Base-by-base conservation (phyloP, 2,888 invertebrate genomes). In the Eubasilissa splendida region DNA sequence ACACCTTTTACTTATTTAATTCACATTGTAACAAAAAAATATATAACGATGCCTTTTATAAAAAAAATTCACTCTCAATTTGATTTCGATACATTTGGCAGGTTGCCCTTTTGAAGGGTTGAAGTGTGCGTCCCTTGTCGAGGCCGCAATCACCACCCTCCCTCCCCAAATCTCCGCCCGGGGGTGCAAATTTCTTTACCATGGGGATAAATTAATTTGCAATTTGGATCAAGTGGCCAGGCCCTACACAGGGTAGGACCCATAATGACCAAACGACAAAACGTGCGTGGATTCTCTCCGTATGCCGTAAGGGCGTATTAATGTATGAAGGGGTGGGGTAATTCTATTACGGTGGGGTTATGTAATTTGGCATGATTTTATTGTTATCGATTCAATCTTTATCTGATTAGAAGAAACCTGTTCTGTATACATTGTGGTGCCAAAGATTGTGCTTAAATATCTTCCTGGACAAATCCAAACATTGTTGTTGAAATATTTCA, bases 191-290 rank as follows among this genome's bases (percentile, higher is more conserved):
- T 71, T 63, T 78, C 78, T 73, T 71, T 78, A 59, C 71, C 78
- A 52, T 78, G 14, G 71, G 80, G 73, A 73, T 77, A 60, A 80
- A 80, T 80, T 80, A 80, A 80, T 80, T 80, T 80, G 68, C 80
- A 80, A 80, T 80, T 77, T 77, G 80, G 71, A 80, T 80, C 76
- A 80, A 80, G 80, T 80, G 80, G 80, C 54, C 58, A 56, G 14
- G 54, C 31, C 31, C 71, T 22, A 50, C 42, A 33, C 14, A 14
- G 12, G 22, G 12, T 53, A 54, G 56, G 56, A 56, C 1, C 53
- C 53, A 33, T 77, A 59, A 70, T 77, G 70, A 60, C 77, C 68
- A 70, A 77, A 77, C 59, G 68, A 68, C 68, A 50, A 68, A 68
- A 68, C 50, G 68, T 50, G 11, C 54, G 52, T 56, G 63, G 53